Evolutionary conservation across 2,888 invertebrate species (phyloP).

Genomic region (Phaonia tiefii): DNA sequence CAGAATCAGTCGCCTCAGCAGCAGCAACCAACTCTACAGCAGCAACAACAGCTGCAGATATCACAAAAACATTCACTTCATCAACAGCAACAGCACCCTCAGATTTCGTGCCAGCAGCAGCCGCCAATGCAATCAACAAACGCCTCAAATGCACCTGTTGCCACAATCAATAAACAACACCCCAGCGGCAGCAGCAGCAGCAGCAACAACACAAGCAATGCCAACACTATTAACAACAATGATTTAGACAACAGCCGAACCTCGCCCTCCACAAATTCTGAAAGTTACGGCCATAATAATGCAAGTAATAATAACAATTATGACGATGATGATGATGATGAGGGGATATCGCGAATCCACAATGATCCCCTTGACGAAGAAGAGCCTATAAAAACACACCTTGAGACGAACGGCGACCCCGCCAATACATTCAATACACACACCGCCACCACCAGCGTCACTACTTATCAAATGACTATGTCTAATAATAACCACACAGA

Average conservation of each 20-base stretch:
- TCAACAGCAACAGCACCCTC: constrained; percentile 64
- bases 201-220: constrained; percentile 49
- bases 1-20: constrained; percentile 48
- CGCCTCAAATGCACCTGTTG: constrained; percentile 68
- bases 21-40: constrained; percentile 59
- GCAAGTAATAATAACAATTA: constrained; percentile 57
- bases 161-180: constrained; percentile 60
- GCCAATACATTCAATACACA: constrained; percentile 45
- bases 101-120: constrained; percentile 51
- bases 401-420: constrained; percentile 78
- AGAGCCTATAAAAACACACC: constrained; percentile 71
- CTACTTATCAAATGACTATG: constrained; percentile 79
- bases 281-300: constrained; percentile 64
- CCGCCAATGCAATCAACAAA: constrained; percentile 68
- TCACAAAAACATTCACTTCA: constrained; percentile 57
- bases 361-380: constrained; percentile 46
- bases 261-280: constrained; percentile 67
- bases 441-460: constrained; percentile 57
- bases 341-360: constrained; percentile 49
- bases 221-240: constrained; percentile 56
- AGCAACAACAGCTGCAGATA: constrained; percentile 58
- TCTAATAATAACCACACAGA: constrained; percentile 78
- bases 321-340: constrained; percentile 51
- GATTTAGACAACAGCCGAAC: constrained; percentile 42
- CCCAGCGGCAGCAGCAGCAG: constrained; percentile 41